A percentile compares a stretch with the other conserved stretches of the same genome.
Evolutionary conservation across 2,888 invertebrate species (phyloP).

Genomic region (Erebia palarica): DNA sequence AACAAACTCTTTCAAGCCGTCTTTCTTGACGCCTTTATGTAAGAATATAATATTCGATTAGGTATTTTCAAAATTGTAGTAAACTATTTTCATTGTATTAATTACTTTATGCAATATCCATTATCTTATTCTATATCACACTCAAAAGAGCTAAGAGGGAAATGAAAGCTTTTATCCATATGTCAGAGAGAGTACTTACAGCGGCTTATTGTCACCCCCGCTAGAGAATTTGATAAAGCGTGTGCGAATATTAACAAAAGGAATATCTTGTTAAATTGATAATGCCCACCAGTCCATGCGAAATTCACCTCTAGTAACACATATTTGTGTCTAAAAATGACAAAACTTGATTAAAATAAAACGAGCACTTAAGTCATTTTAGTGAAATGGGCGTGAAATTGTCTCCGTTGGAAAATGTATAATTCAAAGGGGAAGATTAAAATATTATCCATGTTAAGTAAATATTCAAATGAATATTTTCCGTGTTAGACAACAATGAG

Average conservation of each 20-base stretch:
- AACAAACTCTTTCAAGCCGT: neutral
- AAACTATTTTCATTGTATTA: neutral
- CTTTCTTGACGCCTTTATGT: neutral
- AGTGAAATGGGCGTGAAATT: slow-evolving; percentile 73
- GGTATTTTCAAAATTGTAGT: neutral
- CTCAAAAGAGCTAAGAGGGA: slow-evolving; percentile 80
- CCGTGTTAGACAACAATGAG: slow-evolving; percentile 82
- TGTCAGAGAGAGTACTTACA: slow-evolving; percentile 82
- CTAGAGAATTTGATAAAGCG: slow-evolving; percentile 83
- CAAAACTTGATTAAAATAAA: slow-evolving; percentile 56
- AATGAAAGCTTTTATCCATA: slow-evolving; percentile 83
- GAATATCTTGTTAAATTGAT: slow-evolving; percentile 83
- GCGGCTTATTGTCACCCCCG: slow-evolving; percentile 83
- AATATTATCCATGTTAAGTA: slow-evolving; percentile 84
- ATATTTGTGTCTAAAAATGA: slow-evolving; percentile 43
- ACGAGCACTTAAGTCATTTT: slow-evolving; percentile 62
- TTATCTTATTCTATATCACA: slow-evolving; percentile 54
- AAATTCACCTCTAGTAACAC: slow-evolving; percentile 55
- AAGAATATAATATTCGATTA: neutral
- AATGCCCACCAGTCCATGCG: slow-evolving; percentile 58
- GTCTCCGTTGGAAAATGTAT: slow-evolving; percentile 82
- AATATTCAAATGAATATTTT: slow-evolving; percentile 84
- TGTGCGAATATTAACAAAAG: slow-evolving; percentile 83
- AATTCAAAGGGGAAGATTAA: slow-evolving; percentile 84
- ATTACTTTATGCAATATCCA: slow-evolving; percentile 33